Base-by-base conservation (phyloP, 2,113 vertebrate genomes). In the Ranitomeya imitator region DNA sequence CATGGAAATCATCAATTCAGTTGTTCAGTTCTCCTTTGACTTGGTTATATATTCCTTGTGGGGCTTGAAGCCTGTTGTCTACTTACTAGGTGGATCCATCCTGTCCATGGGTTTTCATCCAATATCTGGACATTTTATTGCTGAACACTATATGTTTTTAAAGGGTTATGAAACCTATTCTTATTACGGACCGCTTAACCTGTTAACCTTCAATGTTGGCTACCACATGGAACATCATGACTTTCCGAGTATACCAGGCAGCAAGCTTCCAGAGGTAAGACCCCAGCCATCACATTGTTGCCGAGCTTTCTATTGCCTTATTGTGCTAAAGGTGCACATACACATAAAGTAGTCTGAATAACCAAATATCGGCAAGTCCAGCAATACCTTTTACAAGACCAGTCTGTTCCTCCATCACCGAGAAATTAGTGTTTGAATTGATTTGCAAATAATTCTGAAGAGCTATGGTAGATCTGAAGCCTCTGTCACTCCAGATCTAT, bases 171-270 rank as follows among this genome's bases (percentile, higher is more conserved):
- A 99, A 94, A 99, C 99, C 0, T 99, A 99, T 93, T 99, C 99
- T 4, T 99, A 99, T 88, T 99, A 99, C 0, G 99, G 99, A 88
- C 90, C 96, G 9, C 96, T 99, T 90, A 99, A 99, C 93, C 92
- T 92, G 88, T 96, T 99, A 93, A 98, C 99, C 89, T 99, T 99
- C 92, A 99, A 99, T 13, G 98, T 97, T 69, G 99, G 99, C 19
- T 99, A 99, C 92, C 99, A 99, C 93, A 93, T 99, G 97, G 99
- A 99, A 89, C 99, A 99, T 90, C 99, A 99, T 0, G 99, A 99
- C 92, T 99, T 99, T 87, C 99, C 98, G 85, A 99, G 97, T 93
- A 98, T 99, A 93, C 98, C 99, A 0, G 96, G 99, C 86, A 97
- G 96, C 92, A 97, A 94, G 85, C 91, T 99, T 92, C 97, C 98